Conservation (phyloP, 2,888 invertebrate species). For the Miltochrista miniata region DNA sequence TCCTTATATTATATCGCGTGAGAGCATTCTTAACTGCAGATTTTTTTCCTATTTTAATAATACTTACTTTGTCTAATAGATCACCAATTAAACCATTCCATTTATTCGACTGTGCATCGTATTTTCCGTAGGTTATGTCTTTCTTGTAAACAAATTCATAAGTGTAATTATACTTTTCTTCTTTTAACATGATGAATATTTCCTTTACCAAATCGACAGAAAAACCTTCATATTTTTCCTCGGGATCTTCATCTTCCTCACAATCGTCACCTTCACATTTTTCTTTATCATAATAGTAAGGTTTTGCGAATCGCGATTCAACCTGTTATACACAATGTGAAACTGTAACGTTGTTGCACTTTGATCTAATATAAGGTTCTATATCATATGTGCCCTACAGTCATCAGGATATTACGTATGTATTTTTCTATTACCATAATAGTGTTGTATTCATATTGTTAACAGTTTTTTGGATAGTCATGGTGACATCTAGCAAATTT, state of each 20-base stretch:
- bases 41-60: not conserved
- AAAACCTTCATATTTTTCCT: conserved; percentile 89
- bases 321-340: conserved; percentile 43
- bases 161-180: conserved; percentile 64
- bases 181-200: conserved; percentile 84
- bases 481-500: too few relatives aligned
- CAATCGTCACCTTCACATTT: conserved; percentile 54
- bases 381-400: not conserved
- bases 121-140: conserved; percentile 54
- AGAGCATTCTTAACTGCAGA: too few relatives aligned
- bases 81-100: conserved; percentile 71
- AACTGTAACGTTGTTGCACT: too few relatives aligned
- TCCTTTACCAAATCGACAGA: conserved; percentile 89
- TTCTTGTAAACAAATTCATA: conserved; percentile 57
- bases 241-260: conserved; percentile 76
- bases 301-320: conserved; percentile 88
- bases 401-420: not conserved
- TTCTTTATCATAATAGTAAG: conserved; percentile 88
- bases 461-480: too few relatives aligned
- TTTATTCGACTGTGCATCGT: conserved; percentile 56
- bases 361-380: too few relatives aligned
- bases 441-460: too few relatives aligned
- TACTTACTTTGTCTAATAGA: conserved; percentile 65
- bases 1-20: too few relatives aligned
- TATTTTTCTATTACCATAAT: too few relatives aligned